Conservation (phyloP, 2,888 invertebrate genomes). For the Ophion ellenae region DNA sequence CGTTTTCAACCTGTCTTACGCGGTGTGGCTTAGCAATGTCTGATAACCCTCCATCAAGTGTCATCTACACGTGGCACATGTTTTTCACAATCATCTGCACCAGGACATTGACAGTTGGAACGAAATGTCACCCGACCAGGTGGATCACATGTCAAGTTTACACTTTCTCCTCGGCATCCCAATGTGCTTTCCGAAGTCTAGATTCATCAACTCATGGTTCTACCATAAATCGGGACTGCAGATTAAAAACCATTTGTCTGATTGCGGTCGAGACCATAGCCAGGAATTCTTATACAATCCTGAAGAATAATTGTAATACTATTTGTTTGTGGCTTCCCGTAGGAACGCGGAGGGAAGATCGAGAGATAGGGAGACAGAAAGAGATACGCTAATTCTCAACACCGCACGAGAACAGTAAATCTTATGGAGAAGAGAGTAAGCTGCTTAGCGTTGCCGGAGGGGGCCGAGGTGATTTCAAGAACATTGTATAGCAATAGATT, state of each 20-base stretch:
- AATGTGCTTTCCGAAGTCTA: too few relatives aligned
- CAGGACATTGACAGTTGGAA: background rate
- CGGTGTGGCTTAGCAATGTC: background rate
- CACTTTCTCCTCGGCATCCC: too few relatives aligned
- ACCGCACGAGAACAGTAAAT: slow-evolving; percentile 64
- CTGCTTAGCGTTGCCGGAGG: slow-evolving; percentile 59
- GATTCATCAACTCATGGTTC: background rate
- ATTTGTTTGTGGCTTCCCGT: slow-evolving; percentile 54
- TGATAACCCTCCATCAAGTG: background rate
- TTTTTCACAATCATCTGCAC: background rate
- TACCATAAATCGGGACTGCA: background rate
- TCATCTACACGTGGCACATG: background rate
- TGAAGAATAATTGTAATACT: slow-evolving; percentile 39
- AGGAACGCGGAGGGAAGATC: slow-evolving; percentile 15
- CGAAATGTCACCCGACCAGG: background rate
- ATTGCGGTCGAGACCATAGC: background rate
- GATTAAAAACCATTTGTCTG: slow-evolving; percentile 33
- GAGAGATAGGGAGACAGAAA: slow-evolving; percentile 26
- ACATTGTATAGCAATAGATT: slow-evolving; percentile 65
- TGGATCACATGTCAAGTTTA: background rate
- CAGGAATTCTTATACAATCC: slow-evolving; percentile 3
- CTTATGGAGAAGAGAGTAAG: slow-evolving; percentile 64
- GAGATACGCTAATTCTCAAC: slow-evolving; percentile 62
- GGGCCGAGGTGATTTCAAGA: slow-evolving; percentile 62
- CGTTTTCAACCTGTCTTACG: background rate